Base-by-base conservation (phyloP, 2,888 invertebrate species). In the Lithophane ornitopus region DNA sequence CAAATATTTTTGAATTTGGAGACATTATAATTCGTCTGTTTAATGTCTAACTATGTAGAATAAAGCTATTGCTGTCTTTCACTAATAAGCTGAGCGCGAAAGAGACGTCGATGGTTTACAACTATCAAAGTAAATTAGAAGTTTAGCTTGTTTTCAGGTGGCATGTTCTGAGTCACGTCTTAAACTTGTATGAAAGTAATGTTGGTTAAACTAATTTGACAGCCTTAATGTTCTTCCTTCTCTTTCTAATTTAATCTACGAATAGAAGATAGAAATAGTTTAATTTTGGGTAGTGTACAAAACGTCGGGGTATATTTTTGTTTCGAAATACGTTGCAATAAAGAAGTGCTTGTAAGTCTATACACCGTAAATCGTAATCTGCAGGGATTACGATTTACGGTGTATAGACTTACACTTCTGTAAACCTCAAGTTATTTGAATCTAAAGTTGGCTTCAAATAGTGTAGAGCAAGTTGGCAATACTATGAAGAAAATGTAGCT, bases 401-500 rank as follows among this genome's bases (percentile, higher is more conserved):
- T n/a, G n/a, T n/a, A n/a, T n/a, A n/a, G n/a, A n/a, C 14, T 52
- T 70, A 41, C 41, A 67, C 12, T 62, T 65, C 49, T 61, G 62
- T 46, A 54, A 70, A 71, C 59, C 65, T 75, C 39, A 71, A 74
- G 54, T 71, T 73, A 76, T 73, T 75, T 78, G 68, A 74, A 70
- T 74, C 44, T 44, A 61, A 81, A 70, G 74, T 68, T 76, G 59
- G 56, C 74, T 44, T 72, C 73, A 76, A 71, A 61, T 70, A 69
- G 70, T 61, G 41, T 56, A 75, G 52, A 59, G 39, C 77, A 76
- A 74, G 70, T 81, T 76, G 69, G 71, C 70, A 78, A 68, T 74
- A 72, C 84, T 72, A 80, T 80, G 75, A 80, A 82, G 74, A 80
- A 85, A 80, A 72, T 81, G 76, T 76, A 75, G 56, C 66, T 74